These are phyloP conservation scores for Acutogordius australiensis DNA, from an alignment of 2,888 invertebrate genomes.

Conservation along the genomic window DNA sequence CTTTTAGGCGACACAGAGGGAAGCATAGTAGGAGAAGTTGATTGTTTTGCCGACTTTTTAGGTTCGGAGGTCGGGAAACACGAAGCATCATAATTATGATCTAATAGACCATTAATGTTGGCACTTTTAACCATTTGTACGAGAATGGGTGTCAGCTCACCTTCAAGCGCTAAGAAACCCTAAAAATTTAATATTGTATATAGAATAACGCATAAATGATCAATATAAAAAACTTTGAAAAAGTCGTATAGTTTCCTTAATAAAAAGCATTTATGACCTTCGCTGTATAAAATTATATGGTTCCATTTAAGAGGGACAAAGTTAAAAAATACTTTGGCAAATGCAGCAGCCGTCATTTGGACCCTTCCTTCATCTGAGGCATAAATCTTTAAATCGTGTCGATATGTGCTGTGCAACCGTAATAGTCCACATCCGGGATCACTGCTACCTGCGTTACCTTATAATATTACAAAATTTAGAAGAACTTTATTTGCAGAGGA, in stretches of 20 bases:
- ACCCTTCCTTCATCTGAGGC: constrained; percentile 96
- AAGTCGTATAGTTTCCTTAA: no score
- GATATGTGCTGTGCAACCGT: constrained; percentile 77
- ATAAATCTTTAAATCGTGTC: constrained; percentile 94
- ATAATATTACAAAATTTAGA: no score
- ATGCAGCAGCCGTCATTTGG: constrained; percentile 98
- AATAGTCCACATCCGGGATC: constrained; percentile 66
- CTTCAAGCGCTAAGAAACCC: constrained; percentile 77
- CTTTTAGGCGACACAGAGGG: neutral
- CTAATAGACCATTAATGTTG: constrained; percentile 62
- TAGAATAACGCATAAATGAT: no score
- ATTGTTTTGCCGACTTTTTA: neutral
- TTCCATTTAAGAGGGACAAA: no score
- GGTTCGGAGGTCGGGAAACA: neutral
- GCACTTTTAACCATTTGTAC: constrained; percentile 94
- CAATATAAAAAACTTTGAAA: no score
- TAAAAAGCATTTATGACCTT: no score
- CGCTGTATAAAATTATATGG: no score
- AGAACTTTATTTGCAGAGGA: no score
- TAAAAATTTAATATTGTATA: no score
- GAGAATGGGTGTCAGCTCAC: constrained; percentile 84
- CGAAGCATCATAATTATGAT: constrained; percentile 60
- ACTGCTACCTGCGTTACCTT: neutral
- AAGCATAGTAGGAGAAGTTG: neutral
- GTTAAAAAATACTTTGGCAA: constrained; percentile 46